Evolutionary conservation across 2,113 vertebrate genomes (phyloP).

Genomic region (Oncorhynchus tshawytscha): DNA sequence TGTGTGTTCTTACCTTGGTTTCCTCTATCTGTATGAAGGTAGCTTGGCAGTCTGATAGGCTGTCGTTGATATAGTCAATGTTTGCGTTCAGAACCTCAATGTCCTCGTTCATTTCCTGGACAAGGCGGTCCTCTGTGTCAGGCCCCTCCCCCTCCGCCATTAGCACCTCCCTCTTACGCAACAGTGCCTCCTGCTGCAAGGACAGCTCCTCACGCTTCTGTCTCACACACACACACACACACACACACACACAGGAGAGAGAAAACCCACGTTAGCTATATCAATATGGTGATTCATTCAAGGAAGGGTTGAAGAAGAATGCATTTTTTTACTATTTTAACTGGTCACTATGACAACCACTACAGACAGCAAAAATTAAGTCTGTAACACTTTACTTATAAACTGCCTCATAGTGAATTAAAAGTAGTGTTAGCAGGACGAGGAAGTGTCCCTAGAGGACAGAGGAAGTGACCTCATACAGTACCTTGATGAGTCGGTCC

Average conservation of each 20-base stretch:
- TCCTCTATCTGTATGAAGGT: constrained; percentile 97
- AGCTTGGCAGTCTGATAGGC: constrained; percentile 94
- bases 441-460: neutral
- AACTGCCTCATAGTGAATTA: neutral
- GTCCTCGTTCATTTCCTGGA: constrained; percentile 92
- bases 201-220: constrained; percentile 97
- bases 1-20: constrained; percentile 79
- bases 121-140: constrained; percentile 79
- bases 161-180: constrained; percentile 81
- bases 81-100: constrained; percentile 94
- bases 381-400: no score
- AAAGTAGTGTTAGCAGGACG: neutral
- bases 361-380: no score
- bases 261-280: neutral
- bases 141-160: constrained; percentile 82
- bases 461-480: neutral
- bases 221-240: constrained; percentile 27
- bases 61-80: constrained; percentile 96
- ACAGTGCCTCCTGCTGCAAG: constrained; percentile 84
- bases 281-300: no score
- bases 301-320: no score
- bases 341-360: no score
- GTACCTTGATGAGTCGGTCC: constrained; percentile 93
- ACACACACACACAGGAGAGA: neutral
- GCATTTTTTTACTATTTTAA: no score